Percentiles rank a stretch among this genome's conserved stretches.
Conservation (phyloP, 1,140 invertebrate species). For the Carposina sasakii region DNA sequence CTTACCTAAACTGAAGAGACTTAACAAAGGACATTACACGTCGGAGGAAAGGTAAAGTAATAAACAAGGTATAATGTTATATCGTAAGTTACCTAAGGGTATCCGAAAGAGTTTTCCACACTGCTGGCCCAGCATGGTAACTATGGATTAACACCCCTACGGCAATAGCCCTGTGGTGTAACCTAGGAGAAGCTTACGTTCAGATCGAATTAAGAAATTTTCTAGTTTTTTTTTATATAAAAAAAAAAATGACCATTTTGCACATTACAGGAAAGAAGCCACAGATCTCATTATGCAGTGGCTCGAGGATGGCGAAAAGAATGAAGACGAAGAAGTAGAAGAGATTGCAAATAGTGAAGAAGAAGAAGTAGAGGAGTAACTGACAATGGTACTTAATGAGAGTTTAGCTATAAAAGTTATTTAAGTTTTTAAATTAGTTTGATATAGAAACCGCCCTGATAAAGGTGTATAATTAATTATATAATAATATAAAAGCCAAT, state of each 20-base stretch:
- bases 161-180: not conserved
- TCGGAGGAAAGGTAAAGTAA: constrained; percentile 61
- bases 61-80: constrained; percentile 14
- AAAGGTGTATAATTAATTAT: no score
- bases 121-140: not conserved
- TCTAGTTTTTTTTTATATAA: constrained; percentile 1
- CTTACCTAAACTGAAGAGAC: constrained; percentile 63
- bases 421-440: no score
- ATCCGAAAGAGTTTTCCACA: not conserved
- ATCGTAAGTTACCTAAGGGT: not conserved
- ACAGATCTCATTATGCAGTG: constrained; percentile 51
- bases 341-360: constrained; percentile 28
- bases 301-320: constrained; percentile 55
- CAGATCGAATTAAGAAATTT: not conserved
- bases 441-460: no score
- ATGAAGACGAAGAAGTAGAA: constrained; percentile 46
- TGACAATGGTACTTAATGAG: no score
- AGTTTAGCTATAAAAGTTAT: no score
- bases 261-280: constrained; percentile 43
- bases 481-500: no score
- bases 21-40: constrained; percentile 67
- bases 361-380: constrained; percentile 29
- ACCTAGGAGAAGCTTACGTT: not conserved
- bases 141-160: not conserved
- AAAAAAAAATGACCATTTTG: not conserved